These are phyloP conservation scores for Poeciliopsis gracilis DNA, from an alignment of 2,797 vertebrate genomes.

Conservation along the genomic window DNA sequence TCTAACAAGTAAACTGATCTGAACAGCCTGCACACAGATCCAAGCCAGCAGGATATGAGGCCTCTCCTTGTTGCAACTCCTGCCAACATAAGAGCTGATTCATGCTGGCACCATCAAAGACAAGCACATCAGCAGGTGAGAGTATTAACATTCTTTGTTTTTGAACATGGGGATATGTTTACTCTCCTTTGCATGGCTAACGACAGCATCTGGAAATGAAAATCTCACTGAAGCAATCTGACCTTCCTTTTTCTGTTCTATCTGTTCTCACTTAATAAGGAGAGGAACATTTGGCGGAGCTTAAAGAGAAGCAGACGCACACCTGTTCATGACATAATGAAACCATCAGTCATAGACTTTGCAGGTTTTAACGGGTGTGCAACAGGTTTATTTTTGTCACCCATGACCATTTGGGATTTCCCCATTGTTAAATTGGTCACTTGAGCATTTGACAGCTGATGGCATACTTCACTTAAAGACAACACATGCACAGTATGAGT, in stretches of 20 bases:
- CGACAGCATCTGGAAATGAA: constrained; percentile 66
- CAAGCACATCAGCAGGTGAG: constrained; percentile 69
- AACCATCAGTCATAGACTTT: constrained; percentile 28
- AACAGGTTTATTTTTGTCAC: constrained; percentile 28
- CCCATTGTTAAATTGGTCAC: constrained; percentile 6
- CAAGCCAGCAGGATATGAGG: constrained; percentile 37
- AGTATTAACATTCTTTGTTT: constrained; percentile 64
- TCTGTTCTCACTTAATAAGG: constrained; percentile 43
- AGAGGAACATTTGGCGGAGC: constrained; percentile 60
- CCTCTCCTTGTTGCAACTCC: constrained; percentile 56
- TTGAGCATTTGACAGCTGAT: constrained; percentile 5
- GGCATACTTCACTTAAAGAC: constrained; percentile 3
- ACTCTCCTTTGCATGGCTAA: constrained; percentile 58
- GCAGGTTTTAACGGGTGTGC: constrained; percentile 25
- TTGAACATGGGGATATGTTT: constrained; percentile 68
- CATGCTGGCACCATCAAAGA: constrained; percentile 74
- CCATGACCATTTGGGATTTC: constrained; percentile 24
- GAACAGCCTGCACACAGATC: constrained; percentile 30
- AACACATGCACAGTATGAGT: neutral
- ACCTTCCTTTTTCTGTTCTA: constrained; percentile 39
- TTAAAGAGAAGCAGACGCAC: constrained; percentile 33
- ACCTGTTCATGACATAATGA: constrained; percentile 63
- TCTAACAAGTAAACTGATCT: constrained; percentile 1
- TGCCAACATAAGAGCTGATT: constrained; percentile 56
- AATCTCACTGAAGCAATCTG: constrained; percentile 20